phyloP scores from a whole-genome alignment of 2,113 vertebrate genomes.

The Corapipo altera region DNA sequence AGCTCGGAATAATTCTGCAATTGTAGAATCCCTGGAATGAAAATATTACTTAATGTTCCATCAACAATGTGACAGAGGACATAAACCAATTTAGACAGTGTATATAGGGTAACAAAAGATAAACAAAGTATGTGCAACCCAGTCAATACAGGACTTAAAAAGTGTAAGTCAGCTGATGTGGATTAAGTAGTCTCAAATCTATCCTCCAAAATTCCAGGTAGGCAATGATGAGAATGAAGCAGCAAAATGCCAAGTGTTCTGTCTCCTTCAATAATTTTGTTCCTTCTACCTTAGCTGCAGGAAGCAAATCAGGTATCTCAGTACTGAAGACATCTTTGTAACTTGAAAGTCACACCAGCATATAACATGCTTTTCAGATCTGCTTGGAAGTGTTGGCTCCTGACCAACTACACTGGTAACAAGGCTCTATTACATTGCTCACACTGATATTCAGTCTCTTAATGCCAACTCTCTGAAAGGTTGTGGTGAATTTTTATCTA shows the following conservation, averaged over 20 bases:
- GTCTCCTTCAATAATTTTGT: neutral
- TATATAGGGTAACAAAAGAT: neutral
- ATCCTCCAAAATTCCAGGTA: neutral
- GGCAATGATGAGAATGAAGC: neutral
- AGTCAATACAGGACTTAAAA: neutral
- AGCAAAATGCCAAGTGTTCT: neutral
- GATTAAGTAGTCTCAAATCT: neutral
- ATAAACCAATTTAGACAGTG: neutral
- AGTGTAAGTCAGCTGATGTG: neutral
- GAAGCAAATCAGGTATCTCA: neutral
- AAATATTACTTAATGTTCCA: neutral
- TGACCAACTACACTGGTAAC: neutral
- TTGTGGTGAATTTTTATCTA: neutral
- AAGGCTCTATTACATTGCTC: neutral
- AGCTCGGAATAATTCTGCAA: neutral
- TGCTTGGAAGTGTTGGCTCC: neutral
- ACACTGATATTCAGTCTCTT: neutral
- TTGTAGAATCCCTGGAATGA: neutral
- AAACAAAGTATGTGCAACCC: neutral
- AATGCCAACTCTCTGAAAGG: neutral
- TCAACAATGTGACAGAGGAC: neutral
- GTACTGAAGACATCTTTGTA: neutral
- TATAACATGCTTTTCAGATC: neutral
- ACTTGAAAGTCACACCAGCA: neutral
- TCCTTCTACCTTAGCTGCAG: neutral